A percentile compares a stretch with the other conserved stretches of the same genome.
Conservation (phyloP, 2,797 vertebrate genomes). For the Nyctibius grandis region DNA sequence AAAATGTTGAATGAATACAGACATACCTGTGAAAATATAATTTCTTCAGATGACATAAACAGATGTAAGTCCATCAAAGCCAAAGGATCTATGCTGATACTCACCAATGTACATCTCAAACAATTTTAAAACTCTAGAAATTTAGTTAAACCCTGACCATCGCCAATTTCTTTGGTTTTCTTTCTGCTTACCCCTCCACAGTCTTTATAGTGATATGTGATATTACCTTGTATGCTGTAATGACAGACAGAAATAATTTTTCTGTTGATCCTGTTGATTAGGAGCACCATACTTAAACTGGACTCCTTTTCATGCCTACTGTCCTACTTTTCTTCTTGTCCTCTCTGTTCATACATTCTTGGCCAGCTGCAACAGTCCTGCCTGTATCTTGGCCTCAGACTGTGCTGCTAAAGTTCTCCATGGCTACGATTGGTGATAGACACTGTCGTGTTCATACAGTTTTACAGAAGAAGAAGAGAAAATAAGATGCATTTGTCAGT, state of each 20-base stretch:
- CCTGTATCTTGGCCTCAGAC: not conserved
- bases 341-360: not conserved
- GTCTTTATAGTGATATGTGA: not conserved
- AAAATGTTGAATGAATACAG: not conserved
- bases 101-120: not conserved
- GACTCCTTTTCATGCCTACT: not conserved
- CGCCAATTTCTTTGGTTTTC: not conserved
- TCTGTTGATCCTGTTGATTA: not conserved
- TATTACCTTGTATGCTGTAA: not conserved
- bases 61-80: not conserved
- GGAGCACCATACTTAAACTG: not conserved
- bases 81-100: not conserved
- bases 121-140: not conserved
- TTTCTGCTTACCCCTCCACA: not conserved
- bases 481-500: not conserved
- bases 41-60: not conserved
- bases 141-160: not conserved
- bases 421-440: not conserved
- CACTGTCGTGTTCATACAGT: not conserved
- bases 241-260: not conserved
- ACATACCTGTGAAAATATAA: not conserved
- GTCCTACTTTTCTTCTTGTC: not conserved
- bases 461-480: not conserved
- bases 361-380: not conserved
- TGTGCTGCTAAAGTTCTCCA: not conserved